These are phyloP conservation scores for Erannis defoliaria DNA, from an alignment of 2,888 invertebrate species.

Conservation along the genomic window DNA sequence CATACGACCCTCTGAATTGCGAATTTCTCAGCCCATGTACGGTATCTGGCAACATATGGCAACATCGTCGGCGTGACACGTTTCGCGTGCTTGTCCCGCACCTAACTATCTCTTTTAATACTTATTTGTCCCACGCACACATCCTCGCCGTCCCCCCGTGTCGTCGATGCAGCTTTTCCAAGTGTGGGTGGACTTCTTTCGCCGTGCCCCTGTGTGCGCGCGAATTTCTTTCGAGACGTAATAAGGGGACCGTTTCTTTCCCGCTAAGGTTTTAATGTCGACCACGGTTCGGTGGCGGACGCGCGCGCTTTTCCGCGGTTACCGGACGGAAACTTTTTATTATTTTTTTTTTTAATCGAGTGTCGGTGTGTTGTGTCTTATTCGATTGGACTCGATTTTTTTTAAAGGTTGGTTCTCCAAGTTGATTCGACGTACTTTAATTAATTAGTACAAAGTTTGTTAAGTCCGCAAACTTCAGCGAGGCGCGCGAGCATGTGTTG, in stretches of 20 bases:
- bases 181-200: constrained; percentile 84
- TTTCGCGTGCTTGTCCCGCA: constrained; percentile 70
- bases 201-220: constrained; percentile 79
- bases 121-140: constrained; percentile 82
- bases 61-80: constrained; percentile 55
- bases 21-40: constrained; percentile 51
- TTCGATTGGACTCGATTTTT: constrained; percentile 19
- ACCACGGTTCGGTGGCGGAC: constrained; percentile 85
- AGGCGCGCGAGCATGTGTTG: constrained; percentile 65
- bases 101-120: constrained; percentile 86
- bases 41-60: constrained; percentile 61
- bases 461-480: constrained; percentile 68
- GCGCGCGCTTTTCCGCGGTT: constrained; percentile 84
- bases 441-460: constrained; percentile 77
- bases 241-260: constrained; percentile 87
- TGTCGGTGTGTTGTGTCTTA: constrained; percentile 38
- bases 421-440: constrained; percentile 46
- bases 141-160: constrained; percentile 67
- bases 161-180: constrained; percentile 60
- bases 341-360: constrained; percentile 40
- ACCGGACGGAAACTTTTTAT: constrained; percentile 69
- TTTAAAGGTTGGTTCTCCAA: constrained; percentile 37
- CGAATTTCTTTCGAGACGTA: constrained; percentile 86
- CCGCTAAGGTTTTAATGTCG: constrained; percentile 87
- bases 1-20: constrained; percentile 47